A percentile compares a stretch with the other conserved stretches of the same genome.
Conservation (phyloP, 2,113 vertebrate genomes). For the Pteropus alecto region DNA sequence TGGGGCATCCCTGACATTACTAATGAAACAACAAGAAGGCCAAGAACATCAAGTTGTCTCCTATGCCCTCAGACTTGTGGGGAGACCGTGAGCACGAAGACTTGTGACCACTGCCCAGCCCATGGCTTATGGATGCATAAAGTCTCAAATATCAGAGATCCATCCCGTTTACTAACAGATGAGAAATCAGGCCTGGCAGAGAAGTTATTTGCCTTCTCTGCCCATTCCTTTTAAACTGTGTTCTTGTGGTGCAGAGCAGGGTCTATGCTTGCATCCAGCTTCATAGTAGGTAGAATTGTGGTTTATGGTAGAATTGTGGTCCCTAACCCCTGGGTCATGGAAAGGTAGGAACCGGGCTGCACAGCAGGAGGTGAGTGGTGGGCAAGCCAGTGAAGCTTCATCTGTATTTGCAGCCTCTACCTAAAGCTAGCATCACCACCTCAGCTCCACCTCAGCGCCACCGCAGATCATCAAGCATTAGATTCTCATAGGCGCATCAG, state of each 20-base stretch:
- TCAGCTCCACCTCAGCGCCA: too few species aligned
- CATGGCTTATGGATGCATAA: neutral
- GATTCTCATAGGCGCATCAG: too few species aligned
- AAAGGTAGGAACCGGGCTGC: too few species aligned
- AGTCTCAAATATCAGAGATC: neutral
- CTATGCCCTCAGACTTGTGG: neutral
- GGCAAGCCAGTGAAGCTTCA: too few species aligned
- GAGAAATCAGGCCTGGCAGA: neutral
- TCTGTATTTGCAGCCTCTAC: too few species aligned
- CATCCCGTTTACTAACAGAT: neutral
- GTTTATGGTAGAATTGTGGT: too few species aligned
- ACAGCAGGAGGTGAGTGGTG: too few species aligned
- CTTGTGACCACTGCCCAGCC: neutral
- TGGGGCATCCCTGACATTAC: neutral
- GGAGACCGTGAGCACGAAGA: fast-evolving
- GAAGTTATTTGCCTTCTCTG: neutral
- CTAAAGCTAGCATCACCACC: too few species aligned
- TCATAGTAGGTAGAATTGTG: neutral
- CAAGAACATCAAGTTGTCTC: neutral
- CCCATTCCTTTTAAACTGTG: neutral
- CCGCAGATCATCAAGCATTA: too few species aligned
- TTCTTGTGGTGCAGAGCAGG: neutral
- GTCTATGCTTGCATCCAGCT: neutral
- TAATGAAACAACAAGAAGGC: neutral
- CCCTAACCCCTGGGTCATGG: too few species aligned